A percentile compares a stretch with the other conserved stretches of the same genome.
These are phyloP conservation scores for Tineola bisselliella DNA, from an alignment of 2,888 invertebrate genomes.

Conservation along the genomic window DNA sequence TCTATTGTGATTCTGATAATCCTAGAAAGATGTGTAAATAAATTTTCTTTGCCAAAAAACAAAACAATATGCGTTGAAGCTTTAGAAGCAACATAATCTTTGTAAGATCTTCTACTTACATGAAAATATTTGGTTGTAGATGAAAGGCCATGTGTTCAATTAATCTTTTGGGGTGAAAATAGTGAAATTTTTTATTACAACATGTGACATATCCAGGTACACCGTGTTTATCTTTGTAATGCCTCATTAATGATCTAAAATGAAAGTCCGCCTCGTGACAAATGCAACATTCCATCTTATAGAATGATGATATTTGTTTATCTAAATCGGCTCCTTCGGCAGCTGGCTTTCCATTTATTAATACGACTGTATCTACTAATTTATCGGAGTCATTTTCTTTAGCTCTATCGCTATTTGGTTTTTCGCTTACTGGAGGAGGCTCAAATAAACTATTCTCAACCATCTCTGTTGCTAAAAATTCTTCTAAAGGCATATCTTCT, in stretches of 20 bases:
- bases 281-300: conserved; percentile 62
- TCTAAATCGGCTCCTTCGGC: conserved; percentile 51
- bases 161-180: conserved; percentile 58
- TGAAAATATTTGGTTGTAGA: conserved; percentile 55
- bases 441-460: conserved; percentile 40
- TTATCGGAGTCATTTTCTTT: conserved; percentile 18
- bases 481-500: conserved; percentile 54
- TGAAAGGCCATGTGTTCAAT: conserved; percentile 63
- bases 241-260: conserved; percentile 55
- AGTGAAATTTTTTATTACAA: conserved; percentile 59
- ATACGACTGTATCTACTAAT: conserved; percentile 38
- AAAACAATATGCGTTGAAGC: too few relatives aligned
- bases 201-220: conserved; percentile 60
- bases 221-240: conserved; percentile 59
- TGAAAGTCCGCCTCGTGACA: conserved; percentile 54
- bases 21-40: too few relatives aligned
- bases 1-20: too few relatives aligned
- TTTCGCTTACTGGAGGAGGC: neutral
- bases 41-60: too few relatives aligned
- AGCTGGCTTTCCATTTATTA: conserved; percentile 52
- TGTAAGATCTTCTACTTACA: too few relatives aligned
- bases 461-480: conserved; percentile 38
- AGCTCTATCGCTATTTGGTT: conserved; percentile 22
- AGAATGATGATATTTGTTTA: conserved; percentile 54
- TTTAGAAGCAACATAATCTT: too few relatives aligned